phyloP scores from a whole-genome alignment of 2,113 vertebrate genomes.

The Stictonetta naevosa region DNA sequence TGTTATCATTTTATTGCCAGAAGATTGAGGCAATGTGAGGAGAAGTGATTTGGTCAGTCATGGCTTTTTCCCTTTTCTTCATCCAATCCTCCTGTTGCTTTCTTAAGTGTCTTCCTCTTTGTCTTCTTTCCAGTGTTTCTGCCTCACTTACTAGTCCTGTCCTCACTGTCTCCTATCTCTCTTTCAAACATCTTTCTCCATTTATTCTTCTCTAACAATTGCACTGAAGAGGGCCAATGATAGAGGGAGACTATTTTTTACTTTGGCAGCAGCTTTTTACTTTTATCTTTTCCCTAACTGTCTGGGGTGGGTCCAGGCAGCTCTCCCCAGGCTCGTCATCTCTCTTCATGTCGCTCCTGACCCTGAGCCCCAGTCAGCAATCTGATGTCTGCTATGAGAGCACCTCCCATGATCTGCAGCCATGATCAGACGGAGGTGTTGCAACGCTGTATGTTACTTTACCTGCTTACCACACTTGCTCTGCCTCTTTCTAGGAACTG shows the following conservation, averaged over 20 bases:
- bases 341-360: not conserved
- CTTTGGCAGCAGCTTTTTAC: conserved; percentile 33
- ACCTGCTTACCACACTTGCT: not conserved
- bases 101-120: conserved; percentile 19
- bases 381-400: conserved; percentile 41
- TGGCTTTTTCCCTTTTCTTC: not conserved
- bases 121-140: conserved; percentile 21
- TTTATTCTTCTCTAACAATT: conserved; percentile 31
- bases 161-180: not conserved
- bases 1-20: conserved; percentile 25
- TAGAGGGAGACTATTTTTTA: conserved; percentile 15
- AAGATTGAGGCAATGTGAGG: not conserved
- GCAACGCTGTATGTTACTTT: not conserved
- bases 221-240: not conserved
- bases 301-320: conserved; percentile 42
- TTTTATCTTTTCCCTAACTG: conserved; percentile 41
- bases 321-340: conserved; percentile 31
- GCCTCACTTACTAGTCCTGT: not conserved
- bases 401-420: conserved; percentile 25
- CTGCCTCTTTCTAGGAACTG: conserved; percentile 45
- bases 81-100: not conserved
- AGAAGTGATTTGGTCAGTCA: not conserved
- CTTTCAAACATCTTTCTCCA: conserved; percentile 34
- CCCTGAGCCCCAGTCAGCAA: conserved; percentile 25
- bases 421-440: not conserved